Percentiles rank a stretch among this genome's conserved stretches.
phyloP scores from a whole-genome alignment of 2,888 invertebrate species.

The Arenicola marina region DNA sequence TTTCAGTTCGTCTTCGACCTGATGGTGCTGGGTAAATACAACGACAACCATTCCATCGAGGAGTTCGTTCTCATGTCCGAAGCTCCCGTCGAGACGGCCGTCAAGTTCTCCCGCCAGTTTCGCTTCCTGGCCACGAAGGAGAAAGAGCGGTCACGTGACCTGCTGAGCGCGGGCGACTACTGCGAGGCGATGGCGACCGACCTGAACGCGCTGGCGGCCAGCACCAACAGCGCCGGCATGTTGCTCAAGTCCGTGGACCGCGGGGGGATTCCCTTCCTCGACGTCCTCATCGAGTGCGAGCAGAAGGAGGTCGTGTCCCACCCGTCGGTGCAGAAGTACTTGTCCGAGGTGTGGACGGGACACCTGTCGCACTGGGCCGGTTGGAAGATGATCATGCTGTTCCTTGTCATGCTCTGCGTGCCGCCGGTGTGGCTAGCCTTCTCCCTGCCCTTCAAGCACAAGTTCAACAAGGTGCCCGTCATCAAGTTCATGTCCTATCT shows the following conservation, averaged over 20 bases:
- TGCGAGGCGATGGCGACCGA: slow-evolving; percentile 99
- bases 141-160: slow-evolving; percentile 96
- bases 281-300: slow-evolving; percentile 97
- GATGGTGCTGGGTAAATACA: slow-evolving; percentile 92
- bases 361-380: slow-evolving; percentile 89
- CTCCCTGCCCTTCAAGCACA: slow-evolving; percentile 91
- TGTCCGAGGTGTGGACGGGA: slow-evolving; percentile 94
- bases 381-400: slow-evolving; percentile 88
- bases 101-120: slow-evolving; percentile 82
- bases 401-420: slow-evolving; percentile 77
- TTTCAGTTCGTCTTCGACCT: slow-evolving; percentile 90
- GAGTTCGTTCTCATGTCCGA: slow-evolving; percentile 98
- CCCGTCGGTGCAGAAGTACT: slow-evolving; percentile 94
- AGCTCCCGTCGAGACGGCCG: slow-evolving; percentile 98
- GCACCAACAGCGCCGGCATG: slow-evolving; percentile 90
- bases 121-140: slow-evolving; percentile 86
- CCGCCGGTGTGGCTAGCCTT: slow-evolving; percentile 97
- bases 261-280: slow-evolving; percentile 90
- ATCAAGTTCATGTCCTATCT: slow-evolving; percentile 99
- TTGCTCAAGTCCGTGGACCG: slow-evolving; percentile 94
- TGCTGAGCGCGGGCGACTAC: slow-evolving; percentile 86
- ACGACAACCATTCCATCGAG: slow-evolving; percentile 93
- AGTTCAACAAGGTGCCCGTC: slow-evolving; percentile 97
- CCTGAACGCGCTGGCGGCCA: slow-evolving; percentile 87
- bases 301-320: slow-evolving; percentile 93